These are phyloP conservation scores for Hypomecis punctinalis DNA, from an alignment of 2,888 invertebrate genomes.

Conservation along the genomic window DNA sequence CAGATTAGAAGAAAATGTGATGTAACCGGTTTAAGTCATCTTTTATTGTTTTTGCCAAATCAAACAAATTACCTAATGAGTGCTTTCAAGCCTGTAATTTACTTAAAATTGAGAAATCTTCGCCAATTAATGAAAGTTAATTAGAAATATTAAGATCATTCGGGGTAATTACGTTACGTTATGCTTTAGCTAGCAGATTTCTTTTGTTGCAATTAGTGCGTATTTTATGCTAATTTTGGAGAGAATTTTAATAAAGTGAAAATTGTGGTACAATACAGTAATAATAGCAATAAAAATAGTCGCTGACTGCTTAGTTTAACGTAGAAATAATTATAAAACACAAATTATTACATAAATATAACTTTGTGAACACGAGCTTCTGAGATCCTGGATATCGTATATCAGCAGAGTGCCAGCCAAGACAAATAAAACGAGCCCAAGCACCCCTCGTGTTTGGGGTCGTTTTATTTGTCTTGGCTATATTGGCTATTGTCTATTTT, in stretches of 20 bases:
- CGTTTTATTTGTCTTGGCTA: too few species aligned
- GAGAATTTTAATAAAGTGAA: conserved; percentile 29
- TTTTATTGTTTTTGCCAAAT: background rate
- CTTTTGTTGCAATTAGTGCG: conserved; percentile 33
- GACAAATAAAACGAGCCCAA: too few species aligned
- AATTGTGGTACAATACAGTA: conserved; percentile 1
- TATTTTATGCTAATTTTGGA: conserved; percentile 25
- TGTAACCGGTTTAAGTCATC: background rate
- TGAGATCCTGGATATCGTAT: too few species aligned
- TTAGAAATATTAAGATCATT: conserved; percentile 21
- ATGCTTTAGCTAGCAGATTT: conserved; percentile 21
- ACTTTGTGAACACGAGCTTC: too few species aligned
- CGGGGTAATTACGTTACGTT: conserved; percentile 22
- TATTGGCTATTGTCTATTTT: too few species aligned
- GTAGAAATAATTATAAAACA: too few species aligned
- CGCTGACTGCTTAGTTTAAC: too few species aligned
- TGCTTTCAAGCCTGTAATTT: conserved; percentile 1
- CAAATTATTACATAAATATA: too few species aligned
- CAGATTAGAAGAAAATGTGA: too few species aligned
- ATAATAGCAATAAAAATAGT: background rate
- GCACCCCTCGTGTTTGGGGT: too few species aligned
- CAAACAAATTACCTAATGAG: background rate
- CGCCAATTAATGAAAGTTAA: conserved; percentile 13
- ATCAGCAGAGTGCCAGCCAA: too few species aligned
- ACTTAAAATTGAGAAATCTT: conserved; percentile 9